Percentiles rank a stretch among this genome's conserved stretches.
Evolutionary conservation across 2,888 invertebrate genomes (phyloP).

Genomic region (Drosophila phalerata): DNA sequence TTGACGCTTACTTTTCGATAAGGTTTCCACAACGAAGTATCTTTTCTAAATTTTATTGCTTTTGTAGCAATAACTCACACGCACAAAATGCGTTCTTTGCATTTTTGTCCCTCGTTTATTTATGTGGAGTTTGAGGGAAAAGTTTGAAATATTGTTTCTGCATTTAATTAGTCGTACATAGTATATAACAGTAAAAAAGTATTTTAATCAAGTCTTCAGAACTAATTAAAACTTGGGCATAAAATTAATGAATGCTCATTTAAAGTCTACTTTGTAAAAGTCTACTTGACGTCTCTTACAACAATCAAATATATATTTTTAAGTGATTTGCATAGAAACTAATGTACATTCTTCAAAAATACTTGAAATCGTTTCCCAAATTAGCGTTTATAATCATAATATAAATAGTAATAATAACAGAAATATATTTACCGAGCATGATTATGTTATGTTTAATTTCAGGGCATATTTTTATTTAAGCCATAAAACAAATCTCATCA

Average conservation of each 20-base stretch:
- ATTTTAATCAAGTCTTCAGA: not conserved
- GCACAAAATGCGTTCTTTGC: conserved; percentile 51
- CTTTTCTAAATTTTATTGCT: conserved; percentile 51
- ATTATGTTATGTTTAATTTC: too few relatives aligned
- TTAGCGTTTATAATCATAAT: too few relatives aligned
- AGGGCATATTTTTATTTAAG: not conserved
- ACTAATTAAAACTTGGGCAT: not conserved
- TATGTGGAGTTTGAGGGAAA: not conserved
- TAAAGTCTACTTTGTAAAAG: too few relatives aligned
- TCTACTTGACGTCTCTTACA: too few relatives aligned
- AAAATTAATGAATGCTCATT: not conserved
- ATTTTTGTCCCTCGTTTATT: conserved; percentile 21
- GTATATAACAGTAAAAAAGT: not conserved
- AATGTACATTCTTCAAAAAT: too few relatives aligned
- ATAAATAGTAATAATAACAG: too few relatives aligned
- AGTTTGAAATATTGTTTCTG: not conserved
- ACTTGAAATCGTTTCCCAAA: too few relatives aligned
- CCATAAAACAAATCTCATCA: conserved; percentile 9
- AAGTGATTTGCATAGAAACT: too few relatives aligned
- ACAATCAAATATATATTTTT: too few relatives aligned
- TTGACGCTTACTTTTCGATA: conserved; percentile 66
- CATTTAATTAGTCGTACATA: not conserved
- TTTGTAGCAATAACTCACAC: conserved; percentile 58
- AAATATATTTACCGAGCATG: too few relatives aligned
- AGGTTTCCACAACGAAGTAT: conserved; percentile 50